These are phyloP conservation scores for Syngnathus floridae DNA, from an alignment of 2,113 vertebrate genomes.

Conservation along the genomic window DNA sequence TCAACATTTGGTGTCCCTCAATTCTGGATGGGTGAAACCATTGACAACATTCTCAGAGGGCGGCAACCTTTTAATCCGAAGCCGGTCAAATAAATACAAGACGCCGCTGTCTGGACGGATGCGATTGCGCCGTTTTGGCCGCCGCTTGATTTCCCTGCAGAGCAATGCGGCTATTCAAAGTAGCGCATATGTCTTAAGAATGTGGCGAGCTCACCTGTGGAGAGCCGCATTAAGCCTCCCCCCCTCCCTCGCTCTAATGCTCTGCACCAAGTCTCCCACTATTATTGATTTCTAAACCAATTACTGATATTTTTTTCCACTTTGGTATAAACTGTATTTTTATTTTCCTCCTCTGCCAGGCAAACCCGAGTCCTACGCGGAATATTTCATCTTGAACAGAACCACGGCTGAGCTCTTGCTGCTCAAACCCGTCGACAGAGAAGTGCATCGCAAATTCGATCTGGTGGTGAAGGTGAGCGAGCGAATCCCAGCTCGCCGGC, in stretches of 20 bases:
- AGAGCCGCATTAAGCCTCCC: slow-evolving; percentile 12
- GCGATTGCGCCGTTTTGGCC: slow-evolving; percentile 14
- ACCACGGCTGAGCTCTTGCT: slow-evolving; percentile 85
- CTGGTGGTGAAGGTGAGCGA: slow-evolving; percentile 94
- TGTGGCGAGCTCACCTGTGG: slow-evolving; percentile 32
- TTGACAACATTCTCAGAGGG: background rate
- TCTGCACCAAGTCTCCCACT: slow-evolving; percentile 8
- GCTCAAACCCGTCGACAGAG: slow-evolving; percentile 84
- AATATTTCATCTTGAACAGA: slow-evolving; percentile 86
- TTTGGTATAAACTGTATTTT: background rate
- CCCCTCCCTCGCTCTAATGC: background rate
- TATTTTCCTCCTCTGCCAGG: slow-evolving; percentile 64
- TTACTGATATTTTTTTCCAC: slow-evolving; percentile 17
- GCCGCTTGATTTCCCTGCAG: slow-evolving; percentile 50
- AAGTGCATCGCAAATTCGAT: slow-evolving; percentile 88
- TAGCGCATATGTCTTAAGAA: slow-evolving; percentile 10
- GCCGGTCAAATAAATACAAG: slow-evolving; percentile 22
- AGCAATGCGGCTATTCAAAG: slow-evolving; percentile 35
- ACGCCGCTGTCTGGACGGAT: slow-evolving; percentile 21
- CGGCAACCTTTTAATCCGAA: background rate
- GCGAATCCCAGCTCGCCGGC: no score
- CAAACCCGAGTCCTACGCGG: slow-evolving; percentile 81
- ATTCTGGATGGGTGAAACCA: background rate
- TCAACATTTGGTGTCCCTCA: no score
- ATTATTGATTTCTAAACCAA: slow-evolving; percentile 42